These are phyloP conservation scores for Aldrovandia affinis DNA, from an alignment of 2,797 vertebrate genomes.

Conservation along the genomic window DNA sequence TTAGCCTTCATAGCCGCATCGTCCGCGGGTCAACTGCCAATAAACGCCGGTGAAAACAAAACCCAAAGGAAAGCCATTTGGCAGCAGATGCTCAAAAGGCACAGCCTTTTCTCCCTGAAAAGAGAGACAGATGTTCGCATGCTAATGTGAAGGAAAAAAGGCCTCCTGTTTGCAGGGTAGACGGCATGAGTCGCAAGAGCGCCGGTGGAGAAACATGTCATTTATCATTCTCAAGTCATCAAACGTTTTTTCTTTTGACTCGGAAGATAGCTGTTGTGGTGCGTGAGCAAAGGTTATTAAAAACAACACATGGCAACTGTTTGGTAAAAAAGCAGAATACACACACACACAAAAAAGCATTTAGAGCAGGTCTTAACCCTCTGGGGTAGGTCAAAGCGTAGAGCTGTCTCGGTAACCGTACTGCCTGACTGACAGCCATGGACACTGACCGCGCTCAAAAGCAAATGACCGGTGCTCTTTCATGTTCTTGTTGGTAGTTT, in stretches of 20 bases:
- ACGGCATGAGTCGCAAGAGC: not conserved
- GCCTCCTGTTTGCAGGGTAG: not conserved
- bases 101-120: conserved; percentile 10
- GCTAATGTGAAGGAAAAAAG: not conserved
- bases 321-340: not conserved
- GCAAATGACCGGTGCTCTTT: no score
- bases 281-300: not conserved
- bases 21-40: conserved; percentile 14
- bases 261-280: not conserved
- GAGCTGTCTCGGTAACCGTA: not conserved
- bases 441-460: no score
- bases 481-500: no score
- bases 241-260: not conserved
- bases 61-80: conserved; percentile 8
- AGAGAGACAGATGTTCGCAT: conserved; percentile 36
- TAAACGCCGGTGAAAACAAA: conserved; percentile 29
- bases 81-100: conserved; percentile 1
- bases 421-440: no score
- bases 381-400: not conserved
- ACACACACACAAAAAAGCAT: not conserved
- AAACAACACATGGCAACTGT: conserved; percentile 1
- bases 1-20: conserved; percentile 11
- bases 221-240: conserved; percentile 20
- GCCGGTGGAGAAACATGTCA: not conserved
- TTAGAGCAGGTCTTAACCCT: not conserved